Conservation (phyloP, 2,797 vertebrate species). For the Sternotherus odoratus region DNA sequence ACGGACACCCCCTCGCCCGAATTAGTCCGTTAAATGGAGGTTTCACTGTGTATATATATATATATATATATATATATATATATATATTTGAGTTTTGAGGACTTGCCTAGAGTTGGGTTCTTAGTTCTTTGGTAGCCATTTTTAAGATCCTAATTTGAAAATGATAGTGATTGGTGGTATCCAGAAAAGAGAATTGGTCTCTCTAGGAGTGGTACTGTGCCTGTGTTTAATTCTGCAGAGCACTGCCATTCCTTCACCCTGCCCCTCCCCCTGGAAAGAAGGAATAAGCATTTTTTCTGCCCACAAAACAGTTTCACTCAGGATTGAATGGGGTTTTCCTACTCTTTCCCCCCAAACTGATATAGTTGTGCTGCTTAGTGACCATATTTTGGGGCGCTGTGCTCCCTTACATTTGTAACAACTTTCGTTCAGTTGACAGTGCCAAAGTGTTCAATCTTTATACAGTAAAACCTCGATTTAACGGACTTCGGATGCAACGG, state of each 20-base stretch:
- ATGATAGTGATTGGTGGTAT: fast-evolving
- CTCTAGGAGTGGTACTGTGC: not conserved
- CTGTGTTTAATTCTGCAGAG: not conserved
- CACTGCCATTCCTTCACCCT: not conserved
- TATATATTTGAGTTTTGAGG: not conserved
- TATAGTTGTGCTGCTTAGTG: not conserved
- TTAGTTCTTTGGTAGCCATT: not conserved
- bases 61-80: too few relatives aligned
- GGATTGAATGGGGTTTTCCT: not conserved
- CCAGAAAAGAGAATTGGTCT: not conserved
- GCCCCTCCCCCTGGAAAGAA: not conserved
- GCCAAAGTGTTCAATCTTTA: not conserved
- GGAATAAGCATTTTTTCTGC: not conserved
- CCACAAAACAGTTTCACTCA: not conserved
- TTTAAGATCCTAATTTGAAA: not conserved
- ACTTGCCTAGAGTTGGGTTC: not conserved
- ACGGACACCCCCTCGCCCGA: too few relatives aligned
- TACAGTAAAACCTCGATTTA: too few relatives aligned
- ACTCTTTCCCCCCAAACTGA: not conserved
- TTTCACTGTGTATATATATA: too few relatives aligned
- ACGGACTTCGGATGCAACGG: too few relatives aligned
- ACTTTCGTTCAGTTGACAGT: not conserved
- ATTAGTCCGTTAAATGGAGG: too few relatives aligned
- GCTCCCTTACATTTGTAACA: not conserved
- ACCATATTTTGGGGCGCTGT: not conserved